Evolutionary conservation across 2,113 vertebrate genomes (phyloP).

Genomic region (Gymnogyps californianus): DNA sequence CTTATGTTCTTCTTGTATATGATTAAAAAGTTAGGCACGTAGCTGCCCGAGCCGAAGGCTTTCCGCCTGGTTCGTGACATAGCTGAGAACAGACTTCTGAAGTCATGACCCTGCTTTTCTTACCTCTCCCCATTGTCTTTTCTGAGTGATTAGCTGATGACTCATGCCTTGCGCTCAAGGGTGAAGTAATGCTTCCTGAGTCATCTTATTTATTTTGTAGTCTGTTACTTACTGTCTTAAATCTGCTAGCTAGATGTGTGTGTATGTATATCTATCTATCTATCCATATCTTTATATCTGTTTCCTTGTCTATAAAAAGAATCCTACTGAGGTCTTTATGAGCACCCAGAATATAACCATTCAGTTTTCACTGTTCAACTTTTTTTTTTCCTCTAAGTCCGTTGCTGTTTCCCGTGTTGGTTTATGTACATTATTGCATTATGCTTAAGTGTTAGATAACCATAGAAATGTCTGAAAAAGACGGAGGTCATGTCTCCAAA

Average conservation of each 20-base stretch:
- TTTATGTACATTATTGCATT: background rate
- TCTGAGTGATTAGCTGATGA: background rate
- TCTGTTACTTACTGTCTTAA: background rate
- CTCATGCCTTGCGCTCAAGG: background rate
- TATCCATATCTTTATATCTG: background rate
- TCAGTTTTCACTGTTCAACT: background rate
- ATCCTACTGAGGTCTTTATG: background rate
- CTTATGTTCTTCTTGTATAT: background rate
- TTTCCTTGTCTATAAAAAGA: background rate
- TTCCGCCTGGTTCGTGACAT: background rate
- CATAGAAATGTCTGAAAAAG: background rate
- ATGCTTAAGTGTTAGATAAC: background rate
- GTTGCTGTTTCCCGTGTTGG: background rate
- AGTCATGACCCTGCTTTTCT: background rate
- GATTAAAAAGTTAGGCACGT: background rate
- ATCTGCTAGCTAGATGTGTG: background rate
- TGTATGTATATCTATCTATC: fast-evolving
- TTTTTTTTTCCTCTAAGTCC: background rate
- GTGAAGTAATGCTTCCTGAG: slow-evolving; percentile 43
- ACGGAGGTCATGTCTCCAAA: background rate
- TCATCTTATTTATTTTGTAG: background rate
- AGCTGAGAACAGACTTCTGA: background rate
- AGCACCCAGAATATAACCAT: background rate
- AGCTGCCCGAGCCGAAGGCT: background rate
- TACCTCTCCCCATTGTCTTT: background rate